Evolutionary conservation across 2,888 invertebrate species (phyloP).

Genomic region (Xestobium rufovillosum): DNA sequence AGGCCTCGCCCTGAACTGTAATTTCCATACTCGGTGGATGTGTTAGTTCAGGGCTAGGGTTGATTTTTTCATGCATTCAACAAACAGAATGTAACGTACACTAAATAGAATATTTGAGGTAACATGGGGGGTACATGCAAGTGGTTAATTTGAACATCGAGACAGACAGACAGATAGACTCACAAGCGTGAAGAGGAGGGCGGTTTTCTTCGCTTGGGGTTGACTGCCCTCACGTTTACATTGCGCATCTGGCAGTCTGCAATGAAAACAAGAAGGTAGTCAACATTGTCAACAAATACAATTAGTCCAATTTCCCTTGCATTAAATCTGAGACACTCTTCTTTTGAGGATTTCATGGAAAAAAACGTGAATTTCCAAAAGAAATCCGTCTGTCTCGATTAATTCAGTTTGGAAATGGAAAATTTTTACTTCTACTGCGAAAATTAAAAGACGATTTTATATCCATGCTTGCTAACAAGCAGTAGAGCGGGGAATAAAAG

Average conservation of each 20-base stretch:
- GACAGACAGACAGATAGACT: constrained; percentile 49
- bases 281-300: constrained; percentile 32
- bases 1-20: no score
- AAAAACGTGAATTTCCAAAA: background rate
- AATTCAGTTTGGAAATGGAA: constrained; percentile 7
- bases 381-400: constrained; percentile 19
- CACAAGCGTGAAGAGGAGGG: constrained; percentile 61
- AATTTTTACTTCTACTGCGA: constrained; percentile 2
- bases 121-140: constrained; percentile 23
- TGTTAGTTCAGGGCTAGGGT: no score
- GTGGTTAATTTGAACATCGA: constrained; percentile 30
- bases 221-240: constrained; percentile 66
- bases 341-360: constrained; percentile 1
- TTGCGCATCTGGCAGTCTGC: constrained; percentile 70
- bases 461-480: no score
- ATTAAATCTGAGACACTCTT: constrained; percentile 5
- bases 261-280: constrained; percentile 61
- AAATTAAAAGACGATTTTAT: constrained; percentile 5
- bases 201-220: constrained; percentile 60
- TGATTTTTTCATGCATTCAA: no score
- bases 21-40: no score
- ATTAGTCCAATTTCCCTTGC: constrained; percentile 14
- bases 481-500: constrained; percentile 17
- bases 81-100: no score
- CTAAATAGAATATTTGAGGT: constrained; percentile 4